Evolutionary conservation across 2,797 vertebrate species (phyloP), one percentile per base, ranked within the genome.

Genomic region (Mionectes olivaceus): DNA sequence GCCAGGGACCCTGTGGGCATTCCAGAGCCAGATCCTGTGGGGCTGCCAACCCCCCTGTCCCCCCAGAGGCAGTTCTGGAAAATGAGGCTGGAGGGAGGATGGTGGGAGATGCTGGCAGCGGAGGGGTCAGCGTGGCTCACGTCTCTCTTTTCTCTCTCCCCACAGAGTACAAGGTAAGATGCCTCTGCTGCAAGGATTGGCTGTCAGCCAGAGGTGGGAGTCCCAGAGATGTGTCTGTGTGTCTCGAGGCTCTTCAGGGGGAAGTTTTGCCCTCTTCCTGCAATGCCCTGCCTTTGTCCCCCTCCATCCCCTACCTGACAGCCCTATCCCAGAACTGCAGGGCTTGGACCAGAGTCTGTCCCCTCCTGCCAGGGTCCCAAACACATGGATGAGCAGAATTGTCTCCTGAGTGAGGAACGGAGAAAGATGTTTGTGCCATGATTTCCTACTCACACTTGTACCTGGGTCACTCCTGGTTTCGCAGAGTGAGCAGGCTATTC

Each of bases 111-210:
- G n/a, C 53, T 63, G 57, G 23, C n/a, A 49, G 50, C 1, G 0
- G 27, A 74, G n/a, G 21, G n/a, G 16, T 25, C 64, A 33, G 33
- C 0, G 0, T 46, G 50, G 56, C 64, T 93, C 46, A 87, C 7
- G 5, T 67, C 27, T 91, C 5, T 70, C 14, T 75, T 97, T 87
- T 84, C 76, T 97, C 43, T 97, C 96, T 97, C 96, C 79, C 96
- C 96, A 63, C 99, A 98, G 99, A 99, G 95, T 99, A 99, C 98
- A 99, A 98, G 99, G 99, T 99, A 98, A 98, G 97, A 80, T 83
- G 75, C 59, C 47, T 5, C 52, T 5, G 75, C 68, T 94, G 85
- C 80, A 15, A 88, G 86, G 94, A 92, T 57, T 16, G 2, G 59
- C 92, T 71, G 46, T 68, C 70, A 65, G 33, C 43, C 0, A 1